Conservation (phyloP, 2,797 vertebrate genomes). For the Agapornis canus region DNA sequence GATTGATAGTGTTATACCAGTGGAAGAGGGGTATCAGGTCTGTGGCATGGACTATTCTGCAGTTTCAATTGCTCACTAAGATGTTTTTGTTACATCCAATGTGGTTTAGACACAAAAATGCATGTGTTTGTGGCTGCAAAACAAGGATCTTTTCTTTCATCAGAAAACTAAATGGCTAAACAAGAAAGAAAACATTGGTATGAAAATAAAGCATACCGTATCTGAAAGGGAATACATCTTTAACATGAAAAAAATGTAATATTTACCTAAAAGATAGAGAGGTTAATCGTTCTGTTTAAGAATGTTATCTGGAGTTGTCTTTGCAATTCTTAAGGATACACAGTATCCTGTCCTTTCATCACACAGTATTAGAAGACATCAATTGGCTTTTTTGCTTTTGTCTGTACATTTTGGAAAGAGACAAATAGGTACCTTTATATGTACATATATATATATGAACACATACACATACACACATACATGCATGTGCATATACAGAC, state of each 20-base stretch:
- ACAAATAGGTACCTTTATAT: not conserved
- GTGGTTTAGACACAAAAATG: not conserved
- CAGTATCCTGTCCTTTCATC: not conserved
- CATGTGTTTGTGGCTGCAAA: not conserved
- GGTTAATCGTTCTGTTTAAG: not conserved
- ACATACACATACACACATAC: fast-evolving
- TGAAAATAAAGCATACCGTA: not conserved
- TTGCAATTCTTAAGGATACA: not conserved
- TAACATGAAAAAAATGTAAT: not conserved
- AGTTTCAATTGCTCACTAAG: not conserved
- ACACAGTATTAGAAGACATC: not conserved
- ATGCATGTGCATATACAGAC: not conserved
- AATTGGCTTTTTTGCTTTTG: not conserved
- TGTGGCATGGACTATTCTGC: fast-evolving
- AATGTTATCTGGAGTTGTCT: not conserved
- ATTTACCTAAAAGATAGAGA: not conserved
- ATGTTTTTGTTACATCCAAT: not conserved
- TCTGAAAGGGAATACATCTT: not conserved
- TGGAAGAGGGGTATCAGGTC: not conserved
- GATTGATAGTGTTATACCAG: not conserved
- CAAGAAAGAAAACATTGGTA: not conserved
- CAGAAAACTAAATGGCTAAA: not conserved
- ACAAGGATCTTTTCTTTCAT: not conserved
- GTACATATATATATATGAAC: not conserved
- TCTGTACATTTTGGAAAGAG: not conserved